Evolutionary conservation across 2,113 vertebrate genomes (phyloP), one percentile per base, ranked within the genome.

Genomic region (Harpagus bidentatus): DNA sequence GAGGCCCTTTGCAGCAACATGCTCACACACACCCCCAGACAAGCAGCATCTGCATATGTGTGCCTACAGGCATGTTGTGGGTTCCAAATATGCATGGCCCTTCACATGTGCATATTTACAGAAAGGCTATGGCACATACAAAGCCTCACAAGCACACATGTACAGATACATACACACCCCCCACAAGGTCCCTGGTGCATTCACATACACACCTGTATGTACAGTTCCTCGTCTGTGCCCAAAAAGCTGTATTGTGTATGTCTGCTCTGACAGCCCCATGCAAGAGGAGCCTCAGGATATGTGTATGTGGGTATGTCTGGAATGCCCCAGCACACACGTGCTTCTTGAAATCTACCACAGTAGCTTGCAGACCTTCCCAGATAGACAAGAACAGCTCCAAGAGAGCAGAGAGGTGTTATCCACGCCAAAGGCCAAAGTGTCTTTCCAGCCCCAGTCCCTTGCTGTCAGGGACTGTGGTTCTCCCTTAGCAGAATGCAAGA

Each of bases 181-280:
- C 25, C 55, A 7, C 45, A 7, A 26, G 36, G 73, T 28, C 26
- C n/a, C 48, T 19, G 50, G 20, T 26, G 31, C n/a, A 28, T 48
- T 56, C 36, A 50, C 16, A 12, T 5, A 5, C 0, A 10, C 40
- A 19, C 6, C 21, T 22, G 1, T 22, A 13, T 0, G 29, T 7
- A 13, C 42, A 32, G 25, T 15, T 77, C 43, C n/a, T 40, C 3
- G 2, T 16, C 14, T 1, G 13, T 21, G 45, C 52, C 7, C 67
- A 17, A 40, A 23, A 55, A 79, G 50, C 43, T 47, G 38, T 11
- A 10, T 26, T 31, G 2, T 2, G 16, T 14, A 3, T 1, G 1
- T 32, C 34, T 38, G 45, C 45, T 84, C 59, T 6, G 45, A 15
- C 40, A 34, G 29, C 40, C 20, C 42, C 53, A 5, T 3, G 12